Base-by-base conservation (phyloP, 1,140 invertebrate species). In the Listronotus oregonensis region DNA sequence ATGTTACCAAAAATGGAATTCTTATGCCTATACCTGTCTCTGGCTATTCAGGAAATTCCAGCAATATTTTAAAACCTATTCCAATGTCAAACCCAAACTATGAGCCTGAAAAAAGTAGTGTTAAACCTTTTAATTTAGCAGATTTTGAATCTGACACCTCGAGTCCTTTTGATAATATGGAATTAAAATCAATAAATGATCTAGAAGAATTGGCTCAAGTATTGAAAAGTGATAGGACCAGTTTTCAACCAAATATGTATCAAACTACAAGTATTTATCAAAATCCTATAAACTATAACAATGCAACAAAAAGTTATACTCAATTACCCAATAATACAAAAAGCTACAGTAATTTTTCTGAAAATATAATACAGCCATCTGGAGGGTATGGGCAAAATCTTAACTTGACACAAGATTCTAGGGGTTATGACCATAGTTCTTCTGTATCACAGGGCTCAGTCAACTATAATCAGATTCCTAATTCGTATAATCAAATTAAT, bases 111-210 rank as follows among this genome's bases (percentile, higher is more conserved):
- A 31, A 57, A 43, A 39, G 54, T 15, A 59, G 21, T 34, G 67
- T 69, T 51, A 77, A 74, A 63, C 71, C 75, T 2, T 77, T 79
- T 52, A 79, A 79, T 60, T 73, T 79, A 60, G 76, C 77, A 32
- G 92, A 94, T 75, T 95, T 95, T 82, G 92, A 95, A 80, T 87
- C 90, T 76, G 91, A 94, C 76, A 93, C 90, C 50, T 93, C 91
- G 14, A 94, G 91, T 77, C 93, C 93, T 0, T 95, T 95, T 80
- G 93, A 95, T 82, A 92, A 93, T 81, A 87, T 94, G 79, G 92
- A 93, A 82, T 76, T 95, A 31, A 94, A 95, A 80, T 93, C 91
- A 39, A 91, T 95, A 43, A 94, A 95, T 80, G 92, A 94, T 77
- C 86, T 94, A 81, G 92, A 94, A 78, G 87, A 93, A 77, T 80